Percentiles rank a stretch among this genome's conserved stretches.
phyloP scores from a whole-genome alignment of 2,797 vertebrate species.

The Orientallactaga sibirica region DNA sequence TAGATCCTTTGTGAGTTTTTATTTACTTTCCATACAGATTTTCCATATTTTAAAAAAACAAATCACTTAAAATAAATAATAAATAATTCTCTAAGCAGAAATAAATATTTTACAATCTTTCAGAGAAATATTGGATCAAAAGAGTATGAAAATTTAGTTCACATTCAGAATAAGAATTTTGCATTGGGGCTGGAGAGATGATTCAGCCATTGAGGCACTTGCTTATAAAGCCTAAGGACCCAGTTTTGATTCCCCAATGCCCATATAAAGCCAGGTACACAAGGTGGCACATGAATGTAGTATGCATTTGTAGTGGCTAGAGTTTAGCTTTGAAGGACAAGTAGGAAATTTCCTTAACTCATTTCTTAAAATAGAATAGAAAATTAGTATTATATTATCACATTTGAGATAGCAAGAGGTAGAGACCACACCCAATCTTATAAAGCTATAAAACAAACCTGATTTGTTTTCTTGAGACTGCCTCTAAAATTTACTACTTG shows the following conservation, averaged over 20 bases:
- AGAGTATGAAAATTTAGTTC: background rate
- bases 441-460: background rate
- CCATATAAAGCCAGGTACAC: too few species aligned
- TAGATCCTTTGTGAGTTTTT: background rate
- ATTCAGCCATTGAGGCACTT: too few species aligned
- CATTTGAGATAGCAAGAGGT: background rate
- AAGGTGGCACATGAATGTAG: too few species aligned
- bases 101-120: background rate
- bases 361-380: slow-evolving; percentile 16
- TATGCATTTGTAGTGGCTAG: too few species aligned
- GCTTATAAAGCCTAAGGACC: too few species aligned
- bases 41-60: slow-evolving; percentile 10
- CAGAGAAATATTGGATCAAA: background rate
- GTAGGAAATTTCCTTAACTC: background rate
- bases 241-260: too few species aligned
- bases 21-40: background rate
- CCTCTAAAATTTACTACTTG: background rate
- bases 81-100: background rate
- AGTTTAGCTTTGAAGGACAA: background rate
- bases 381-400: background rate
- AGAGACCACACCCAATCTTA: background rate
- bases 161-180: background rate
- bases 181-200: background rate
- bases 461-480: background rate
- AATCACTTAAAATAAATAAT: background rate